Base-by-base conservation (phyloP, 2,888 invertebrate species). In the Epistrophella euchroma region DNA sequence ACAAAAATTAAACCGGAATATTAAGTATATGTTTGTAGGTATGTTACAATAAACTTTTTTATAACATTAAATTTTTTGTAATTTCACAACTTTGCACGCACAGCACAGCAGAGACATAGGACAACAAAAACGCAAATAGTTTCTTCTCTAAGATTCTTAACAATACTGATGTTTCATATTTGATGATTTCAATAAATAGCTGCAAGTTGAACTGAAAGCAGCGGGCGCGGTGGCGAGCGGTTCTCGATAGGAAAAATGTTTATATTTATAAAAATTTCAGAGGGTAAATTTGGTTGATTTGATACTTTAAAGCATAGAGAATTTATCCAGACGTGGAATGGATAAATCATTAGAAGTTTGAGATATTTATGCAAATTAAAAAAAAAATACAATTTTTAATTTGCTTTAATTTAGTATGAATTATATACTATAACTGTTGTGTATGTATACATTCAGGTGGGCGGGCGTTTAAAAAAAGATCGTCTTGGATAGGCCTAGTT, bases 11-110 rank as follows among this genome's bases (percentile, higher is more conserved):
- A 47, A 58, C 11, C 3, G 15, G 11, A 32, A 17, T 6, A n/a
- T 13, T 28, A 28, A 0, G 28, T 28, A 28, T 28, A 6, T 28
- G 4, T 28, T 28, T 28, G 4, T 28, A 4, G 2, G 2, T 32
- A 15, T 56, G n/a, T 56, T 6, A 3, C n/a, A 32, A 56, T 32
- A 17, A n/a, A 6, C 25, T 22, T 32, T 4, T 47, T 5, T 47
- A 47, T 11, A 5, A n/a, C 55, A 56, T 62, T 43, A 4, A 45
- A 6, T 19, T 19, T 32, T 40, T 43, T 15, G 1, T 17, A 17
- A 64, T 64, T 32, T 64, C 64, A 64, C 64, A 45, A 64, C 45
- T 19, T 47, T 47, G 45, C 64, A 47, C 43, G 28, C 17, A 17
- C 11, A 40, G 5, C 7, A 7, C 15, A 40, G 40, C 37, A 19